Percentiles rank a stretch among this genome's conserved stretches.
Evolutionary conservation across 1,140 invertebrate species (phyloP).

Genomic region (Araneus ventricosus): DNA sequence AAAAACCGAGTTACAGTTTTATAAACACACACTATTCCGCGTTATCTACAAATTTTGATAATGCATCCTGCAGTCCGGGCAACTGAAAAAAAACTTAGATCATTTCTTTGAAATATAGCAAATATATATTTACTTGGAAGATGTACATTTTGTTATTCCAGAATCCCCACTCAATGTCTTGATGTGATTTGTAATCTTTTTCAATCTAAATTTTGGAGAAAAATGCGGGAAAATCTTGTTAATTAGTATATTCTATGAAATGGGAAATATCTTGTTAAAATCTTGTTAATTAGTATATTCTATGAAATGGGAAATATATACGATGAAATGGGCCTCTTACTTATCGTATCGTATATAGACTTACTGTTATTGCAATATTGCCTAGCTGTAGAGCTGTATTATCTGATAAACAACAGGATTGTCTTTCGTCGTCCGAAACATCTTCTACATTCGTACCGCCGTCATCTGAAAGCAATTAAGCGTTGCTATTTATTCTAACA

Average conservation of each 20-base stretch:
- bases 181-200: slow-evolving; percentile 37
- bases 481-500: background rate
- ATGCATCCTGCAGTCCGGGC: no score
- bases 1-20: no score
- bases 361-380: slow-evolving; percentile 32
- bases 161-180: slow-evolving; percentile 77
- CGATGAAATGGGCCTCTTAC: no score
- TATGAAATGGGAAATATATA: no score
- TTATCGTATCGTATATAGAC: background rate
- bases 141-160: slow-evolving; percentile 61
- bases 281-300: no score
- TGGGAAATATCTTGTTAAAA: no score
- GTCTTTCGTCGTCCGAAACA: slow-evolving; percentile 24
- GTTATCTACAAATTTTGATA: no score
- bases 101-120: no score
- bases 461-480: background rate
- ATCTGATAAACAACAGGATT: slow-evolving; percentile 66
- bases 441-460: slow-evolving; percentile 8
- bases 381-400: slow-evolving; percentile 30
- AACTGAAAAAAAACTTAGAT: no score
- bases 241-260: no score
- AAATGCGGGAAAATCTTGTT: no score
- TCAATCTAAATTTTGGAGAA: slow-evolving; percentile 21
- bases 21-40: no score
- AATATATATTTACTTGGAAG: slow-evolving; percentile 60